Base-by-base conservation (phyloP, 2,888 invertebrate genomes). In the Ophonus ardosiacus region DNA sequence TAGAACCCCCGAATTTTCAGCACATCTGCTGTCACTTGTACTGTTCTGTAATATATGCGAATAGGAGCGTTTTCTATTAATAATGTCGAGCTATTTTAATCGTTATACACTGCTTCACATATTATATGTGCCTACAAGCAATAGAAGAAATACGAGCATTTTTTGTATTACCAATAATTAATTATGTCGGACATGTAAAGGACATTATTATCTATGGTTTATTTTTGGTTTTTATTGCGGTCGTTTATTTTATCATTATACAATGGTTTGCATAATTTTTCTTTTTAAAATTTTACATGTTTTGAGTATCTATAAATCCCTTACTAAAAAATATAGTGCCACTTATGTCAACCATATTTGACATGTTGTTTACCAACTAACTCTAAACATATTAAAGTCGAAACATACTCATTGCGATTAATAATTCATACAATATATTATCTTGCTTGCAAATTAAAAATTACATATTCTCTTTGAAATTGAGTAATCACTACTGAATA, bases 41-140 rank as follows among this genome's bases (percentile, higher is more conserved):
- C 17, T 40, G 84, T 84, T 74, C 83, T 81, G 15, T 76, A 78
- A 84, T 78, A 78, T 78, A 84, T 84, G 78, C 63, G 84, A 84
- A 84, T 84, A 84, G 84, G 76, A 76, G 78, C 78, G 78, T 78
- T 84, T 78, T 84, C 84, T 84, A 84, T 84, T 63, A 84, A 84
- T 84, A 84, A 76, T 78, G 24, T 78, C 15, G 43, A 78, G 84
- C 84, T 84, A 84, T 84, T 84, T 84, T 59, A 78, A 84, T 74
- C 84, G 24, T 76, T 40, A 31, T 31, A 76, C 51, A 78, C 78
- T 78, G 57, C 15, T 51, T 51, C 51, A 57, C 57, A 51, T 63
- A 43, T 56, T 57, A 71, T 56, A 51, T 51, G 51, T 78, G 84
- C 15, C n/a, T 68, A 56, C 17, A 82, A 31, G 78, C 78, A 78